These are phyloP conservation scores for Orussus abietinus DNA, from an alignment of 1,140 invertebrate species.

Conservation along the genomic window DNA sequence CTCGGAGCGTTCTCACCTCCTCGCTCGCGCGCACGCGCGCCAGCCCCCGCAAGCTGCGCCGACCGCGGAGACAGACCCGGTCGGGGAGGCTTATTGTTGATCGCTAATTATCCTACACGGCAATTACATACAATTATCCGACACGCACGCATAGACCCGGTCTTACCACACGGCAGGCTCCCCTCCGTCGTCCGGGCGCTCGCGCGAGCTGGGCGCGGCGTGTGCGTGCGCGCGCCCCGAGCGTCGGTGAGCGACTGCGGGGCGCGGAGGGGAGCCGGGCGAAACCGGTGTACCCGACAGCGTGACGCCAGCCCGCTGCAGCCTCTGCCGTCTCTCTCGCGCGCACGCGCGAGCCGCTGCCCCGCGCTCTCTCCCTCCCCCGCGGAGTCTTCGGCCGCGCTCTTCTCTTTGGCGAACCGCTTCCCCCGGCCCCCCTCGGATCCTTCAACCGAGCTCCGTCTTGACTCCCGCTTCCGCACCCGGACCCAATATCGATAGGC, in stretches of 20 bases:
- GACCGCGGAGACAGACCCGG: neutral
- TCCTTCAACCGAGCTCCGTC: too few species aligned
- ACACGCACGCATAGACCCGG: constrained; percentile 44
- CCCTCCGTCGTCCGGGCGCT: constrained; percentile 15
- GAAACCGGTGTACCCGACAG: constrained; percentile 53
- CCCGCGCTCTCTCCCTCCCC: constrained; percentile 3
- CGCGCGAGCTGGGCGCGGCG: constrained; percentile 9
- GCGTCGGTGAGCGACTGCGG: neutral
- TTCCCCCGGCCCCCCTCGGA: too few species aligned
- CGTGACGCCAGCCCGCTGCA: constrained; percentile 43
- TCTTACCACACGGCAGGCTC: constrained; percentile 13
- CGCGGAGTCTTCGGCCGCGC: too few species aligned
- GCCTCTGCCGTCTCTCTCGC: constrained; percentile 26
- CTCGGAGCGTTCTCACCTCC: too few species aligned
- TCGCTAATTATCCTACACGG: constrained; percentile 47
- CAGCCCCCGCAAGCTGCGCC: too few species aligned
- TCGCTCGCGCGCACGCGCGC: constrained; percentile 4
- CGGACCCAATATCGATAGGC: too few species aligned
- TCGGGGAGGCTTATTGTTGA: constrained; percentile 43
- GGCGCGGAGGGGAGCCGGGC: constrained; percentile 29
- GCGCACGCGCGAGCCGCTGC: constrained; percentile 9
- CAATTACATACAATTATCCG: constrained; percentile 49
- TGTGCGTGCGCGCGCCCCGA: constrained; percentile 3
- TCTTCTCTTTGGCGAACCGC: neutral
- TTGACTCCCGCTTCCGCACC: too few species aligned